Evolutionary conservation across 1,140 invertebrate genomes (phyloP).

Genomic region (Muscidifurax raptorellus): DNA sequence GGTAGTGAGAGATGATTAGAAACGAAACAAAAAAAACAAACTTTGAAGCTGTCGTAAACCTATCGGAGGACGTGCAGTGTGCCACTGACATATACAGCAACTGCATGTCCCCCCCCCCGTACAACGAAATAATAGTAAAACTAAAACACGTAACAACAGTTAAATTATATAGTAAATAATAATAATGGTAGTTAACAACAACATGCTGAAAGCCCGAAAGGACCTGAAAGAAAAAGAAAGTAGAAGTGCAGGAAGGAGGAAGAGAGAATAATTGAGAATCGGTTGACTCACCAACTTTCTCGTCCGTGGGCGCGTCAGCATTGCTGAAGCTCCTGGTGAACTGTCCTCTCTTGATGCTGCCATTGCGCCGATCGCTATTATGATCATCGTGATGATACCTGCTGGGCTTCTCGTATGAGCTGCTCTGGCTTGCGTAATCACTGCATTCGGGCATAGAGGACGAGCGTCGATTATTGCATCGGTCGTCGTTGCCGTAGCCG

Average conservation of each 20-base stretch:
- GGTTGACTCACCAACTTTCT: constrained; percentile 84
- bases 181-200: too few relatives aligned
- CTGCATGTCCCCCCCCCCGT: too few relatives aligned
- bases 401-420: constrained; percentile 72
- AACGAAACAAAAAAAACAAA: too few relatives aligned
- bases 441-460: constrained; percentile 73
- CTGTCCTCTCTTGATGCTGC: constrained; percentile 79
- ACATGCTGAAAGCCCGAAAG: too few relatives aligned
- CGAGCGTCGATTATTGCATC: constrained; percentile 67
- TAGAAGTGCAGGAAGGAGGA: background rate
- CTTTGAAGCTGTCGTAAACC: too few relatives aligned
- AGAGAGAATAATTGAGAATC: background rate
- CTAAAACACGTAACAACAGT: too few relatives aligned
- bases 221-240: background rate
- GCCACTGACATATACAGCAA: too few relatives aligned
- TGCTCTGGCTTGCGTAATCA: constrained; percentile 71
- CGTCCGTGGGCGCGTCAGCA: constrained; percentile 86
- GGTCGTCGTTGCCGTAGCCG: constrained; percentile 61
- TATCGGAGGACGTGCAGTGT: too few relatives aligned
- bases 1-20: too few relatives aligned
- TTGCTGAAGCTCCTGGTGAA: constrained; percentile 89
- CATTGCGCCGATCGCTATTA: constrained; percentile 54
- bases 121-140: too few relatives aligned
- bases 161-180: too few relatives aligned
- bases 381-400: constrained; percentile 61